Base-by-base conservation (phyloP, 2,888 invertebrate species). In the Drosophila anomalata region DNA sequence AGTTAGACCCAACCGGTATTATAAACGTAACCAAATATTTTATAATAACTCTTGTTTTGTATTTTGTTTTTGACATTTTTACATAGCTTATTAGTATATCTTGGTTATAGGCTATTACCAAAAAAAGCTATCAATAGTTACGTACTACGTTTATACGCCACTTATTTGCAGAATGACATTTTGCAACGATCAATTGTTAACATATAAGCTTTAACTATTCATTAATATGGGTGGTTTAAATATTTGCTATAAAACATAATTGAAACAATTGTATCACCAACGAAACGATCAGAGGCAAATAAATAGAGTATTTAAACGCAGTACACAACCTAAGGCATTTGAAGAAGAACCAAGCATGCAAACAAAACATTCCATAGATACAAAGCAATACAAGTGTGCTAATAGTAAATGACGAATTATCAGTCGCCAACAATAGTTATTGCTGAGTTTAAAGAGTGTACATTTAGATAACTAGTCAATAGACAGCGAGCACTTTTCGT, bases 401-500 rank as follows among this genome's bases (percentile, higher is more conserved):
- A 62, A 62, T 50, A 61, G 47, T 42, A 33, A 42, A 53, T 53
- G 67, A 65, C 67, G 67, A 65, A 65, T 53, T 66, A 65, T 65
- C 44, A 54, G 67, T 65, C 65, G 54, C 54, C 54, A 65, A 54
- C 36, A 66, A 65, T 65, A 47, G 36, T 67, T 54, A 54, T 66
- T 65, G 61, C 61, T 62, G 48, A 67, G 26, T 57, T 69, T 42
- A 67, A 68, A 57, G 48, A 69, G 48, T 69, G 42, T 39, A 39
- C 14, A 54, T 56, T 41, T 48, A 48, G 33, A 47, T 62, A 62
- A 62, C 72, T 91, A 92, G 77, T 92, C 92, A 77, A 91, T 90
- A 41, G 91, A 90, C 57, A 92, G 84, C 46, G 91, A 86, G 88
- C 94, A 94, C 78, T 92, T 92, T 33, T 93, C 92, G 39, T 94